Percentiles rank a stretch among this genome's conserved stretches.
Evolutionary conservation across 2,888 invertebrate genomes (phyloP).

Genomic region (Cephus nigrinus): DNA sequence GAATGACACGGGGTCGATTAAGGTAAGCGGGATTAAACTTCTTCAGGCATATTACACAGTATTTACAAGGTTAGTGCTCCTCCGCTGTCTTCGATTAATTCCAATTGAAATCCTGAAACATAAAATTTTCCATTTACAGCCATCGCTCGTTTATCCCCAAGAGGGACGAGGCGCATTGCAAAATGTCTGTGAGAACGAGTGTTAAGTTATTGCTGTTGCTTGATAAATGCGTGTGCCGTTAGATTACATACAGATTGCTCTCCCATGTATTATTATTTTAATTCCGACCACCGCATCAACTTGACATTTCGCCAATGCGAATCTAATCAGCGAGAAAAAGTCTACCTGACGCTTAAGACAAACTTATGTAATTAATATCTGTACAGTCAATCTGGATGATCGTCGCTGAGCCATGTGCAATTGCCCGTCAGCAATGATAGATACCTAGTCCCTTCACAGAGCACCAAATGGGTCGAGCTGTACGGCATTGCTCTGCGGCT

Average conservation of each 20-base stretch:
- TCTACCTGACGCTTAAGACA: background rate
- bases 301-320: background rate
- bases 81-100: conserved; percentile 37
- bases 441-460: conserved; percentile 58
- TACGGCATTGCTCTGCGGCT: conserved; percentile 64
- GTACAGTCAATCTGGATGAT: background rate
- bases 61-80: conserved; percentile 56
- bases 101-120: conserved; percentile 55
- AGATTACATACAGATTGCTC: background rate
- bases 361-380: background rate
- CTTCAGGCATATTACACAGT: conserved; percentile 61
- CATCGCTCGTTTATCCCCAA: background rate
- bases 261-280: background rate
- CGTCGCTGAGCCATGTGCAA: background rate
- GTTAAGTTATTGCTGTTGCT: background rate
- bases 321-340: background rate
- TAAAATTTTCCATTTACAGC: background rate
- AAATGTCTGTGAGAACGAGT: background rate
- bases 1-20: background rate
- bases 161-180: background rate
- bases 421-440: background rate
- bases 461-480: conserved; percentile 71
- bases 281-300: background rate
- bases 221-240: background rate
- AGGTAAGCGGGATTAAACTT: conserved; percentile 18